Evolutionary conservation across 2,113 vertebrate genomes (phyloP).

Genomic region (Enhydra lutris): DNA sequence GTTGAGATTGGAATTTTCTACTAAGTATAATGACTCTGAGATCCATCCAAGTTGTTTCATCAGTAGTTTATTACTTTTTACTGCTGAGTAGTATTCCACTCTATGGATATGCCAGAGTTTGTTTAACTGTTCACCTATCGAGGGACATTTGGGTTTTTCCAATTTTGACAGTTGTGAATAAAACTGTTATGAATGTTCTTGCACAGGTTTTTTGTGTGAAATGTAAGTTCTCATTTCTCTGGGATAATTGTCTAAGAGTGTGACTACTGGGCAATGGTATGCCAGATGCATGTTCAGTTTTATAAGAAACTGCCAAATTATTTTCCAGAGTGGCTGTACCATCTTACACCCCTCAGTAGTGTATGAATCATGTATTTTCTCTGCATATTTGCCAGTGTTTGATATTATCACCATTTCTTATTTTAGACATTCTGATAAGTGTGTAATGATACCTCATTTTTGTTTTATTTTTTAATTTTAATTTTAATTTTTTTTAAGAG

Average conservation of each 20-base stretch:
- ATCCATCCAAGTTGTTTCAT: background rate
- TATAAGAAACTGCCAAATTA: background rate
- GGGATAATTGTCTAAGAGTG: background rate
- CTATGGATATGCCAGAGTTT: background rate
- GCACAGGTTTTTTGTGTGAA: background rate
- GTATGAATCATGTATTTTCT: background rate
- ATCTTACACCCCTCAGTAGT: background rate
- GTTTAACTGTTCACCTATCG: background rate
- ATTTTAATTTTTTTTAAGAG: too few relatives aligned
- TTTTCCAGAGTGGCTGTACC: background rate
- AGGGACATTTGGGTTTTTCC: background rate
- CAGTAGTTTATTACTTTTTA: background rate
- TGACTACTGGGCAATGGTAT: background rate
- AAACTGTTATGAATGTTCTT: background rate
- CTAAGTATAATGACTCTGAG: background rate
- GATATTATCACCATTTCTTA: background rate
- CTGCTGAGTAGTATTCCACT: background rate
- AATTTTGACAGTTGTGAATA: background rate
- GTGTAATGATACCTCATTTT: background rate
- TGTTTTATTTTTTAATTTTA: background rate
- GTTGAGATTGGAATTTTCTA: background rate
- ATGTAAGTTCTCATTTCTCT: background rate
- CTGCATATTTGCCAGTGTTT: background rate
- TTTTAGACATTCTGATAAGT: background rate
- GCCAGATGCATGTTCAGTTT: background rate